These are phyloP conservation scores for Micropterix aruncella DNA, from an alignment of 2,888 invertebrate species.

Conservation along the genomic window DNA sequence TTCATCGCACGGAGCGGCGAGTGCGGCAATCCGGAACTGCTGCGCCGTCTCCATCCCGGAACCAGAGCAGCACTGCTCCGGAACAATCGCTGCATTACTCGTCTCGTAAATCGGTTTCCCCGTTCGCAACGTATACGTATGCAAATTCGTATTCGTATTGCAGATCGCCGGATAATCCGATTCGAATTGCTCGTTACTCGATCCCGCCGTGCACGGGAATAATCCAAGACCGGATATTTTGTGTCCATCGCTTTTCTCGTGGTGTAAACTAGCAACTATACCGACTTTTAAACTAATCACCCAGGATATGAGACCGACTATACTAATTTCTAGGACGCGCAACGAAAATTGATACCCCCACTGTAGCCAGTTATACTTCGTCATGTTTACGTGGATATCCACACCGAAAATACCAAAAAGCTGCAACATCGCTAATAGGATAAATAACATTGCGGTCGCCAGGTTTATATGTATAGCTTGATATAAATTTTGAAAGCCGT, in stretches of 20 bases:
- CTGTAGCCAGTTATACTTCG: conserved; percentile 74
- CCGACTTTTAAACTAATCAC: conserved; percentile 64
- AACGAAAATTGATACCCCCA: conserved; percentile 85
- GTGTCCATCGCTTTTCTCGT: conserved; percentile 54
- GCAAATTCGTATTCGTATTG: conserved; percentile 71
- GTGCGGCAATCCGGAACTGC: conserved; percentile 36
- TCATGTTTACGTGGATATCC: conserved; percentile 36
- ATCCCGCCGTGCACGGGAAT: conserved; percentile 69
- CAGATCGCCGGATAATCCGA: conserved; percentile 77
- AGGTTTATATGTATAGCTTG: conserved; percentile 84
- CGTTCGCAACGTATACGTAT: conserved; percentile 67
- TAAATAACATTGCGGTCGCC: conserved; percentile 72
- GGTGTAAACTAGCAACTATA: conserved; percentile 41
- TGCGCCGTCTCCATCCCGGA: conserved; percentile 29
- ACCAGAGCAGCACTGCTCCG: conserved; percentile 30
- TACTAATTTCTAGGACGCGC: conserved; percentile 73
- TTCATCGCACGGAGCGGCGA: conserved; percentile 43
- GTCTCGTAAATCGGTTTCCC: conserved; percentile 65
- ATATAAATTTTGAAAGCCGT: conserved; percentile 67
- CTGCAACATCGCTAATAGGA: conserved; percentile 70
- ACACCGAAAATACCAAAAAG: conserved; percentile 55
- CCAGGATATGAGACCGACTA: conserved; percentile 75
- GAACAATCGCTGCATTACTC: conserved; percentile 26
- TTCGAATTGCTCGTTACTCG: conserved; percentile 73
- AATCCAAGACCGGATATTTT: conserved; percentile 64